Evolutionary conservation across 1,140 invertebrate genomes (phyloP), one percentile per base, ranked within the genome.

Genomic region (Drosophila auraria): DNA sequence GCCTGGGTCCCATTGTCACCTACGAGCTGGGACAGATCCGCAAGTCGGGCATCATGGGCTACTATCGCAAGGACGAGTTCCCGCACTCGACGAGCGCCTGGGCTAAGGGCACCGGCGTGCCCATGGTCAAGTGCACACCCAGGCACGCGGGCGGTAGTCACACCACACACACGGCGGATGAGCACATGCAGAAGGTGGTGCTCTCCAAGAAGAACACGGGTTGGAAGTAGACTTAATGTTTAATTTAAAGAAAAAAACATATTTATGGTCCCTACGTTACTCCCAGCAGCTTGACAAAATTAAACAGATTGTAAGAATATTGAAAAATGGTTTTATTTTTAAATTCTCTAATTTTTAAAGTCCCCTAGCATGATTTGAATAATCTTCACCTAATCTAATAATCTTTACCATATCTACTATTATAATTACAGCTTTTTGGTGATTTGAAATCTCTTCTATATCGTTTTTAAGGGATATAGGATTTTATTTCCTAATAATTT

Each of bases 101-200:
- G 84, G 60, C 60, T 0, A 78, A 92, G 25, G 75, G 63, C 8
- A 5, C 15, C 5, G 62, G 45, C 1, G 40, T 78, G 5, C 71
- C 78, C 0, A 80, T 93, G 57, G 94, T 95, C 70, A 94, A 96
- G 78, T 91, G 95, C 8, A 95, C 95, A 51, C 96, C 95, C 71
- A 95, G 96, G 4, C 96, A 96, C 82, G 96, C 95, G 53, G 96
- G 96, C 17, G 96, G 96, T 15, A 95, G 95, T 59, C 96, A 97
- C 83, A 96, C 96, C 5, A 92, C 94, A 0, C 95, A 95, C 40
- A 96, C 95, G 14, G 94, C 95, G 5, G 94, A 95, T 42, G 96
- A 96, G 76, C 94, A 95, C 66, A 62, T 91, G 62, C 80, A 92
- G 64, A 92, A 92, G 66, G 84, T 92, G 1, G 62, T 91, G 12